These are phyloP conservation scores for Vulpes lagopus DNA, from an alignment of 2,113 vertebrate species.

Conservation along the genomic window DNA sequence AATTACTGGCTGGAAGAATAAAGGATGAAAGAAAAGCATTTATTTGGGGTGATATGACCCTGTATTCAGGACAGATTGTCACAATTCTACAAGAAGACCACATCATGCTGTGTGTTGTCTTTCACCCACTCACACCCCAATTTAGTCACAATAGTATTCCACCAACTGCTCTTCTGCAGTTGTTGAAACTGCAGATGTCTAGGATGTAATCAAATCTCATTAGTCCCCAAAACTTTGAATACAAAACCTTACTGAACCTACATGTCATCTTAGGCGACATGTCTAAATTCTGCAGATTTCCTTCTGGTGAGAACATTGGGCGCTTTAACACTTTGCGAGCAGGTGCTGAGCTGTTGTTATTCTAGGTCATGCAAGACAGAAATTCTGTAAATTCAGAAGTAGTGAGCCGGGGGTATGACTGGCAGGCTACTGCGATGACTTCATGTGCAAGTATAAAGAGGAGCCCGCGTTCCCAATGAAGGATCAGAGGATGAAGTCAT, in stretches of 20 bases:
- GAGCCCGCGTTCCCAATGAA: constrained; percentile 40
- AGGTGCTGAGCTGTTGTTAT: constrained; percentile 85
- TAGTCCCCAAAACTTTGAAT: constrained; percentile 30
- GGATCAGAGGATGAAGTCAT: constrained; percentile 76
- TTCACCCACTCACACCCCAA: not conserved
- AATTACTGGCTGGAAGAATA: not conserved
- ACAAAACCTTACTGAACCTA: constrained; percentile 37
- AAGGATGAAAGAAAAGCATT: constrained; percentile 4
- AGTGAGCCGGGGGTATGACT: constrained; percentile 71
- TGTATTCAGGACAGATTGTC: not conserved
- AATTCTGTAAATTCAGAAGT: constrained; percentile 84
- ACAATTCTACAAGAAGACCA: not conserved
- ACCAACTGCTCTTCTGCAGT: constrained; percentile 54
- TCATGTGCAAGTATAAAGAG: constrained; percentile 83
- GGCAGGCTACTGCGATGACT: constrained; percentile 81
- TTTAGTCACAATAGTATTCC: not conserved
- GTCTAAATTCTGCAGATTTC: constrained; percentile 80
- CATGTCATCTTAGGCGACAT: constrained; percentile 66
- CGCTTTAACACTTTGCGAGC: constrained; percentile 81
- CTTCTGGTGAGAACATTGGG: constrained; percentile 82
- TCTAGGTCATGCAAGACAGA: constrained; percentile 81
- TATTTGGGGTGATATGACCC: not conserved
- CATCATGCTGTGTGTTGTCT: not conserved
- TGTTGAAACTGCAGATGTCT: constrained; percentile 52
- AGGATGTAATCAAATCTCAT: constrained; percentile 62